Evolutionary conservation across 1,140 invertebrate species (phyloP).

Genomic region (roundworm (Caenorhabditis elegans)): DNA sequence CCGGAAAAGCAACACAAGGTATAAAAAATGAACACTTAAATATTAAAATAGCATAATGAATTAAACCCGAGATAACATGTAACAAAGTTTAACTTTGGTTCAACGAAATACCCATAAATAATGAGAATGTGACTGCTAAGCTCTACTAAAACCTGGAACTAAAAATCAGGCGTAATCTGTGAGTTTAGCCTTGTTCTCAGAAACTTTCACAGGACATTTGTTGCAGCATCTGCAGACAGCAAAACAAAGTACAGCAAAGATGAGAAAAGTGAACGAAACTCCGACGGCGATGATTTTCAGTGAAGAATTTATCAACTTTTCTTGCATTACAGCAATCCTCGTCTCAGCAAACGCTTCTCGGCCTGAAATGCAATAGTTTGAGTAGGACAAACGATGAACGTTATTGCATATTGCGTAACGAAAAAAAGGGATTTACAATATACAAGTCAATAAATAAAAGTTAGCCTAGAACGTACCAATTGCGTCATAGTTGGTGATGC

Average conservation of each 20-base stretch:
- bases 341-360: conserved; percentile 38
- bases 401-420: not conserved
- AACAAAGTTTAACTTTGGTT: not conserved
- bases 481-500: conserved; percentile 28
- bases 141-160: not conserved
- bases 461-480: not conserved
- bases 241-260: not conserved
- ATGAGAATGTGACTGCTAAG: not conserved
- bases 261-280: not conserved
- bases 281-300: not conserved
- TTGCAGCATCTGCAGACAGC: conserved; percentile 4
- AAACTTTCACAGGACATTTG: not conserved
- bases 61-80: not conserved
- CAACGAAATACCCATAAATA: not conserved
- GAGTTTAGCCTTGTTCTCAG: conserved; percentile 36
- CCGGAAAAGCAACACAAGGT: not conserved
- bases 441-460: conserved; percentile 22
- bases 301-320: not conserved
- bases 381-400: not conserved
- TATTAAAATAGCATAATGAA: not conserved
- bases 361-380: conserved; percentile 38
- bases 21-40: not conserved
- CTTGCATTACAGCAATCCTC: not conserved
- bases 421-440: not conserved
- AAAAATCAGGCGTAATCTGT: conserved; percentile 4